These are phyloP conservation scores for Antechinus flavipes DNA, from an alignment of 2,113 vertebrate genomes.

Conservation along the genomic window DNA sequence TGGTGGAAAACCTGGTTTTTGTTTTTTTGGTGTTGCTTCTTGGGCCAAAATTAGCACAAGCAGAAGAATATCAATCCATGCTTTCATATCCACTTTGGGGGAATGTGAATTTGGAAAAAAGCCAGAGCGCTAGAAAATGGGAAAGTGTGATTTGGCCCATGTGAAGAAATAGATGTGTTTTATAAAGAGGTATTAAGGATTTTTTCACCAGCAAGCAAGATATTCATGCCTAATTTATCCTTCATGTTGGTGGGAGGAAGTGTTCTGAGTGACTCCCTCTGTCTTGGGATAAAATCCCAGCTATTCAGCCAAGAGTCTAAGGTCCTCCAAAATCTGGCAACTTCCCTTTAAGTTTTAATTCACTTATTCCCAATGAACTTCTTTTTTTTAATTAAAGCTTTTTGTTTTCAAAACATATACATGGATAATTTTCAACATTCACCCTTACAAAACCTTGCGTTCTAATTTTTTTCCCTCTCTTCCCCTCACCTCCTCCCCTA, in stretches of 20 bases:
- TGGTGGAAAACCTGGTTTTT: too few species aligned
- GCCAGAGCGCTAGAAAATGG: background rate
- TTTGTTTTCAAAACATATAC: too few species aligned
- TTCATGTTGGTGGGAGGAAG: background rate
- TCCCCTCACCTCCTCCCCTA: too few species aligned
- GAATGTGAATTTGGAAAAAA: background rate
- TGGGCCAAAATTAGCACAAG: too few species aligned
- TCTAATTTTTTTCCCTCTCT: too few species aligned
- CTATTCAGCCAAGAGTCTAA: background rate
- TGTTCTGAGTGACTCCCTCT: background rate
- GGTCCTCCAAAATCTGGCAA: background rate
- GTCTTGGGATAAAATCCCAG: background rate
- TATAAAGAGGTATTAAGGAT: background rate
- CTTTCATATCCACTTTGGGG: background rate
- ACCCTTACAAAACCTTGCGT: too few species aligned
- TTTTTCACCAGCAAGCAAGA: background rate
- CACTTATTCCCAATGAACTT: background rate
- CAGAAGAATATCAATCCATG: too few species aligned
- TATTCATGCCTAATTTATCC: background rate
- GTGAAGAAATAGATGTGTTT: background rate
- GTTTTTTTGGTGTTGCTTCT: too few species aligned
- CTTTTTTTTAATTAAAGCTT: too few species aligned
- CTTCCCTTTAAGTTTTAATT: background rate
- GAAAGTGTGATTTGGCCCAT: background rate
- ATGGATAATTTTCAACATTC: too few species aligned